Percentiles rank a stretch among this genome's conserved stretches.
These are phyloP conservation scores for Achatina immaculata DNA, from an alignment of 1,140 invertebrate species.

Conservation along the genomic window DNA sequence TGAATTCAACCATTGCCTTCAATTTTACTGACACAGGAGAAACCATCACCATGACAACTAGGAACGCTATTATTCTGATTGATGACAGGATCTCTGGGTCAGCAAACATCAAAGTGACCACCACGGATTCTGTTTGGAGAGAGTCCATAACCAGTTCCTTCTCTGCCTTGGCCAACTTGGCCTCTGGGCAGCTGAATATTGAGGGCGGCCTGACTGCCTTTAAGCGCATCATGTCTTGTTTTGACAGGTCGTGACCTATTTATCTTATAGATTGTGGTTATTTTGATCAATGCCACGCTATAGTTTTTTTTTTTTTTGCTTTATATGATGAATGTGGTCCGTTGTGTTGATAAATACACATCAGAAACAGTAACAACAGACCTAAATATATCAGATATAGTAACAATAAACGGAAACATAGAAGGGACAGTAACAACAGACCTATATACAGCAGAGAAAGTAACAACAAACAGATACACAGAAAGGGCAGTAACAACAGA, in stretches of 20 bases:
- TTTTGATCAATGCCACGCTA: neutral
- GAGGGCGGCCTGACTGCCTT: constrained; percentile 45
- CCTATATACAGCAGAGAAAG: no score
- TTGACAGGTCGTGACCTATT: constrained; percentile 36
- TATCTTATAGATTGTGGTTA: neutral
- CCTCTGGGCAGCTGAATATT: constrained; percentile 38
- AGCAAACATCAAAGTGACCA: constrained; percentile 48
- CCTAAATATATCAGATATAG: no score
- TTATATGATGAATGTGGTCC: neutral
- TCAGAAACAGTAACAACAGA: no score
- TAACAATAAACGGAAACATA: no score
- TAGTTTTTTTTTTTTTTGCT: neutral
- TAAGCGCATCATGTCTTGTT: constrained; percentile 46
- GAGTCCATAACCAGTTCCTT: constrained; percentile 27
- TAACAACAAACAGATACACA: no score
- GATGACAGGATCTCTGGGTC: constrained; percentile 26
- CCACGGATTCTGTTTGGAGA: constrained; percentile 36
- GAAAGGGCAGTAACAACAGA: no score
- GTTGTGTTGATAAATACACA: neutral
- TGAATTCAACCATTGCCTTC: constrained; percentile 47
- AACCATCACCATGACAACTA: constrained; percentile 41
- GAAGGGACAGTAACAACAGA: no score
- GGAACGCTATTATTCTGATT: constrained; percentile 52
- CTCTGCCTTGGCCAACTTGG: constrained; percentile 16
- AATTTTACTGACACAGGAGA: constrained; percentile 44